phyloP scores from a whole-genome alignment of 2,113 vertebrate genomes.

The Pangasianodon hypophthalmus region DNA sequence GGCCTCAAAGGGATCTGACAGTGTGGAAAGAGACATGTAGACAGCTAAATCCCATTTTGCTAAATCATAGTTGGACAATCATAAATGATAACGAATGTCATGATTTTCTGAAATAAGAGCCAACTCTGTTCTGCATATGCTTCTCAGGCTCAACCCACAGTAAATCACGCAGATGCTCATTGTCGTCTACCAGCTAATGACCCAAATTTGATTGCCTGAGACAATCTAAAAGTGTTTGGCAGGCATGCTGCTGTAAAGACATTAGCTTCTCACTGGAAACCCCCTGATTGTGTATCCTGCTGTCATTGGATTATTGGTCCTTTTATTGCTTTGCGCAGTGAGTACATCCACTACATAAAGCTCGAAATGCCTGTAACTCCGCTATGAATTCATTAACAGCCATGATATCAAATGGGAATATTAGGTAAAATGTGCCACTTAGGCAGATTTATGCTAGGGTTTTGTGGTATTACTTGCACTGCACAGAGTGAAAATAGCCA shows the following conservation, averaged over 20 bases:
- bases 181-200: slow-evolving; percentile 48
- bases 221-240: slow-evolving; percentile 57
- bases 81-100: slow-evolving; percentile 16
- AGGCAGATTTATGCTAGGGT: neutral
- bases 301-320: slow-evolving; percentile 53
- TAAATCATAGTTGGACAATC: slow-evolving; percentile 17
- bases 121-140: slow-evolving; percentile 29
- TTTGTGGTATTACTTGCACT: neutral
- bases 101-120: slow-evolving; percentile 26
- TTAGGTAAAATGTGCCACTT: slow-evolving; percentile 19
- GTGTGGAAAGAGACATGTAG: slow-evolving; percentile 36
- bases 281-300: slow-evolving; percentile 48
- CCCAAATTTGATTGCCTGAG: slow-evolving; percentile 51
- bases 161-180: slow-evolving; percentile 47
- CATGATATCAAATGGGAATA: slow-evolving; percentile 25
- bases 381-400: slow-evolving; percentile 33
- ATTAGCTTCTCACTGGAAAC: slow-evolving; percentile 56
- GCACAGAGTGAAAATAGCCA: neutral
- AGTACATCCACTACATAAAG: slow-evolving; percentile 29
- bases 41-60: slow-evolving; percentile 15
- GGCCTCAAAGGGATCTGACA: slow-evolving; percentile 95
- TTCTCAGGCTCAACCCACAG: slow-evolving; percentile 20
- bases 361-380: slow-evolving; percentile 12
- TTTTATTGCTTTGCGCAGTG: slow-evolving; percentile 49
- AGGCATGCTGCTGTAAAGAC: slow-evolving; percentile 55